Evolutionary conservation across 1,140 invertebrate species (phyloP).

Genomic region (Polyergus mexicanus): DNA sequence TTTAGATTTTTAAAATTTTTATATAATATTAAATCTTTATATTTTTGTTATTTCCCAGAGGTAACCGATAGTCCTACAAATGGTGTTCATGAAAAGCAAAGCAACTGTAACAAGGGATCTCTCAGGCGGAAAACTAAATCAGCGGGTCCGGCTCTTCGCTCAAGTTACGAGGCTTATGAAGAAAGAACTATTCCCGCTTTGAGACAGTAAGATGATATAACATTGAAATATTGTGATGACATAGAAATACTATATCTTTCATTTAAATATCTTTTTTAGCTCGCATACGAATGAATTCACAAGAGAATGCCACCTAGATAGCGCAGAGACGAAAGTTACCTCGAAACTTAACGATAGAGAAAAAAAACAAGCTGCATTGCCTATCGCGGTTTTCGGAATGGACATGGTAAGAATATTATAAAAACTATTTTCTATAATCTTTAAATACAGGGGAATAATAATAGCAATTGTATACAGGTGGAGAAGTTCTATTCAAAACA

Average conservation of each 20-base stretch:
- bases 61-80: slow-evolving; percentile 83
- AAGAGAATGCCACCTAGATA: slow-evolving; percentile 89
- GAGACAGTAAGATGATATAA: slow-evolving; percentile 90
- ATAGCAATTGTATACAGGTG: slow-evolving; percentile 88
- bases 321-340: slow-evolving; percentile 86
- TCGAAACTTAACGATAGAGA: slow-evolving; percentile 95
- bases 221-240: not conserved
- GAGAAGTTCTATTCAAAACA: slow-evolving; percentile 98
- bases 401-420: slow-evolving; percentile 89
- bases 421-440: not conserved
- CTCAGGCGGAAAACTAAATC: slow-evolving; percentile 92
- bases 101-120: slow-evolving; percentile 87
- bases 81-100: slow-evolving; percentile 81
- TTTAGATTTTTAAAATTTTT: not conserved
- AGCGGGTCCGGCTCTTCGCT: slow-evolving; percentile 89
- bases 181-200: slow-evolving; percentile 93
- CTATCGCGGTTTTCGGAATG: slow-evolving; percentile 96
- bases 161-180: slow-evolving; percentile 95
- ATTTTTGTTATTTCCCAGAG: slow-evolving; percentile 66
- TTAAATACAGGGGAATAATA: not conserved
- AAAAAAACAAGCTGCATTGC: slow-evolving; percentile 95
- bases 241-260: not conserved
- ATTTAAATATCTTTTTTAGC: slow-evolving; percentile 83
- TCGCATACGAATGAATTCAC: slow-evolving; percentile 93
- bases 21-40: slow-evolving; percentile 16